Evolutionary conservation across 2,888 invertebrate species (phyloP), one percentile per base, ranked within the genome.

Genomic region (Panorpa germanica): DNA sequence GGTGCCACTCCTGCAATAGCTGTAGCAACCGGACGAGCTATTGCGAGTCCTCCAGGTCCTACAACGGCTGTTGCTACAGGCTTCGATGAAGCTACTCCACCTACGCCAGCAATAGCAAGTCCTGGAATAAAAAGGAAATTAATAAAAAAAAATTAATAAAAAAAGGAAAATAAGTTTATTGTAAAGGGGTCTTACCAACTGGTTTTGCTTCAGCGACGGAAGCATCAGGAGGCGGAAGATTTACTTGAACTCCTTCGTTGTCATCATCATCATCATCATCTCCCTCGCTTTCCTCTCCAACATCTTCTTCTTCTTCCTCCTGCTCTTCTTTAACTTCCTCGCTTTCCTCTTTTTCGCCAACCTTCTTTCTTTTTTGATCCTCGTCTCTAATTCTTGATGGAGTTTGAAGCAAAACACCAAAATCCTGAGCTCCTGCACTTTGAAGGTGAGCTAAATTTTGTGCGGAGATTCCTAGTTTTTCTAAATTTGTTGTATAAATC

Each of bases 161-260:
- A 28, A 32, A 19, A 19, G 16, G 26, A 16, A 29, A 18, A 12
- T 28, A 22, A 13, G 10, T 17, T 21, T 12, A 20, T 18, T 3
- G 5, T 34, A 26, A 26, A 21, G 12, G 9, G 5, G 4, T 45
- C 59, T 50, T 40, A 60, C 76, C 77, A 25, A 76, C 60, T 32
- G 78, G 78, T 42, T 72, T 76, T 1, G 77, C 76, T 52, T 78
- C 77, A 14, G 78, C 77, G 10, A 78, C 67, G 0, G 68, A 65
- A 9, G 67, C 63, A 35, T 66, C 65, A 33, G 62, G 61, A 9
- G 63, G 58, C 3, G 67, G 66, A 4, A 59, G 50, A 36, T 61
- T 59, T 12, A 68, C 51, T 13, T 57, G 50, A 8, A 55, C 48
- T 3, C 52, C 51, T 14, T 56, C 55, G 11, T 46, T 46, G 2